phyloP scores from a whole-genome alignment of 2,888 invertebrate genomes.

The Drosophila basisetae region DNA sequence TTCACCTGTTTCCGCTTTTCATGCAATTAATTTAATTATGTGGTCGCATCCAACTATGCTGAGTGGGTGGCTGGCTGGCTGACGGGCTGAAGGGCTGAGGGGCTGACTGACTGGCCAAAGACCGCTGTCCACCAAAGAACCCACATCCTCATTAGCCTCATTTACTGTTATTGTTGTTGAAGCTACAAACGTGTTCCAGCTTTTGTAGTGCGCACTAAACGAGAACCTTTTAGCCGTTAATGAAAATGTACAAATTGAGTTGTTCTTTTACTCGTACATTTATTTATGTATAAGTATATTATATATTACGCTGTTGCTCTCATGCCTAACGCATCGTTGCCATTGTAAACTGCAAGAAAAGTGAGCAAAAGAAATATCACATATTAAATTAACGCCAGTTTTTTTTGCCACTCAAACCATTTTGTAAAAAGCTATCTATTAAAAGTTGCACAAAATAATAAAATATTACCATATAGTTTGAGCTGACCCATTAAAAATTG shows the following conservation, averaged over 20 bases:
- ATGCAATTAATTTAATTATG: constrained; percentile 81
- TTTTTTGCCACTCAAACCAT: neutral
- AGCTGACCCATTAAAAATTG: neutral
- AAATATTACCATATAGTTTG: neutral
- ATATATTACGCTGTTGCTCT: neutral
- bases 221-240: constrained; percentile 72
- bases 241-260: constrained; percentile 65
- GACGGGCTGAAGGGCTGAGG: constrained; percentile 20
- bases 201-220: constrained; percentile 39
- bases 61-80: constrained; percentile 16
- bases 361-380: neutral
- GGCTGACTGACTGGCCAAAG: constrained; percentile 11
- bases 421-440: neutral
- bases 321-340: neutral
- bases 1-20: constrained; percentile 52
- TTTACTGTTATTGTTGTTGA: constrained; percentile 16
- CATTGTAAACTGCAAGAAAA: neutral
- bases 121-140: constrained; percentile 36
- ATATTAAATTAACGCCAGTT: neutral
- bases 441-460: neutral
- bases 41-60: constrained; percentile 62
- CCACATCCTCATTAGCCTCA: constrained; percentile 34
- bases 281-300: constrained; percentile 20
- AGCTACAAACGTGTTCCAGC: constrained; percentile 41
- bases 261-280: constrained; percentile 15